Conservation (phyloP, 2,113 vertebrate genomes). For the Edolisoma coerulescens region DNA sequence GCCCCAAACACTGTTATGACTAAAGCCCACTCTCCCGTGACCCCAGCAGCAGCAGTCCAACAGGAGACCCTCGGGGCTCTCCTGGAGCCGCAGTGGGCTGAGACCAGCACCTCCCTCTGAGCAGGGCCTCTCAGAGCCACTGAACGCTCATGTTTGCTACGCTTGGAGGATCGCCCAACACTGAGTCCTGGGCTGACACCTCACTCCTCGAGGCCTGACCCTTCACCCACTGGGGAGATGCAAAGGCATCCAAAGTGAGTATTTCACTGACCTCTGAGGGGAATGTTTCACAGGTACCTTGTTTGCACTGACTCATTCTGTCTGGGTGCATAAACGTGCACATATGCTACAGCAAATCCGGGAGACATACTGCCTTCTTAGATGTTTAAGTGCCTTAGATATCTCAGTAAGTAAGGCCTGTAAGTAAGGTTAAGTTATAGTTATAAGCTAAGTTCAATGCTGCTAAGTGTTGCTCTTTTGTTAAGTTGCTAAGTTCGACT, state of each 20-base stretch:
- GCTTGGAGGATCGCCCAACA: not conserved
- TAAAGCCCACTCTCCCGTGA: not conserved
- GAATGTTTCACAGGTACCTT: not conserved
- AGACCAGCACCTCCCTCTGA: not conserved
- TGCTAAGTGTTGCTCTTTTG: not conserved
- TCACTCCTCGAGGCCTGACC: not conserved
- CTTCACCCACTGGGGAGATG: not conserved
- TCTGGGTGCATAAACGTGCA: rapidly evolving
- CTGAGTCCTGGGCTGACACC: not conserved
- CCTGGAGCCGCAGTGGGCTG: not conserved
- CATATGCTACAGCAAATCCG: not conserved
- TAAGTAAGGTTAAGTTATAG: not conserved
- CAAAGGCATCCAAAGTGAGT: not conserved
- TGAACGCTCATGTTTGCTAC: not conserved
- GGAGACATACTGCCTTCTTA: not conserved
- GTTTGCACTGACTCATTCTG: not conserved
- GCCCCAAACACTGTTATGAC: too few species aligned
- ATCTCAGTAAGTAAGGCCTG: not conserved
- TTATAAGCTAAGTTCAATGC: not conserved
- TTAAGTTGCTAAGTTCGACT: too few species aligned
- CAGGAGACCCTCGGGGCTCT: not conserved
- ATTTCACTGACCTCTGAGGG: not conserved
- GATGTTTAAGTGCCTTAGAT: not conserved
- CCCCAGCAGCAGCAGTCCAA: not conserved
- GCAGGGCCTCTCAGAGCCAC: not conserved